Evolutionary conservation across 2,888 invertebrate species (phyloP), one percentile per base, ranked within the genome.

Genomic region (Lacanobia wlatinum): DNA sequence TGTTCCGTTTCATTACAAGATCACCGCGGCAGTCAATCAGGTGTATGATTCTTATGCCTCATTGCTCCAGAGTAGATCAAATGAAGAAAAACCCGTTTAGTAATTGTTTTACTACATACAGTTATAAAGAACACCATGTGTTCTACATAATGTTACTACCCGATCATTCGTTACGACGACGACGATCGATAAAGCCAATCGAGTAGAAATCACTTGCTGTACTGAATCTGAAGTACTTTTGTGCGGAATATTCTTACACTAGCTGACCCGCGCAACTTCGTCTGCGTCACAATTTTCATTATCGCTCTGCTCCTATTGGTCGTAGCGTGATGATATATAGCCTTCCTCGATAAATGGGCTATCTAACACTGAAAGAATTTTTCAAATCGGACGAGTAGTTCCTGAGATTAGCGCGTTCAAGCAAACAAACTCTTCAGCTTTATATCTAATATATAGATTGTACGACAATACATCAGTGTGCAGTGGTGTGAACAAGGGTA

Each of bases 101-200:
- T 53, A 40, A 40, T 58, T 9, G 43, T 48, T 52, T 58, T 58
- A 62, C 7, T 52, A 70, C 70, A 40, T 52, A 70, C 70, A 40
- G 70, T 58, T 76, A 70, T 46, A 60, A 67, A 60, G 58, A 75
- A 14, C 16, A 70, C 50, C 21, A 12, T 50, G 21, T 43, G 46
- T 50, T 52, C 48, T 53, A 28, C 48, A 61, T 64, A 18, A 50
- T 48, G 12, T 65, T 66, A 58, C 43, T 62, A 59, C 2, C 16
- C 23, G 53, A 67, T 55, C 62, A 67, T 63, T 59, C 16, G 73
- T 50, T 53, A 55, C 40, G 50, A 64, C 43, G 70, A n/a, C 48
- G 50, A 64, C 43, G 63, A 34, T 61, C 46, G n/a, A 64, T 73
- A 61, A 68, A 70, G 16, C 21, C 46, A 60, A 68, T 76, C 14